Percentiles rank a stretch among this genome's conserved stretches.
phyloP scores from a whole-genome alignment of 2,888 invertebrate species.

The Bombylius discolor region DNA sequence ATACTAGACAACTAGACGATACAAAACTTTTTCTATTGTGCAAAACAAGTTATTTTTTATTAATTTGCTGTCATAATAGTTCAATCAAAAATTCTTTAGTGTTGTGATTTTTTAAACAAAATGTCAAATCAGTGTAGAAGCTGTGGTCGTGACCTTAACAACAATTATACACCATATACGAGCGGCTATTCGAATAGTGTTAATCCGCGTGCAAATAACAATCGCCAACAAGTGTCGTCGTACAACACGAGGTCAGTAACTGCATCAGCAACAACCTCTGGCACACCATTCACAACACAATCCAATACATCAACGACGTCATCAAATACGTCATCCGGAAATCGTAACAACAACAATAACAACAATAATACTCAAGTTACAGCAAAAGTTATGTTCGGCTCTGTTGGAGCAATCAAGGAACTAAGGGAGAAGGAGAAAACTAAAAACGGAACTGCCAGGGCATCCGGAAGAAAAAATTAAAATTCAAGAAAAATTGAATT shows the following conservation, averaged over 20 bases:
- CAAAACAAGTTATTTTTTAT: background rate
- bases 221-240: constrained; percentile 19
- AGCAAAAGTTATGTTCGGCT: constrained; percentile 60
- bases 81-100: too few relatives aligned
- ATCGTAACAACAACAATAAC: background rate
- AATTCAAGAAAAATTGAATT: background rate
- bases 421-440: constrained; percentile 58
- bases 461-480: constrained; percentile 30
- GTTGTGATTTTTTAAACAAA: constrained; percentile 3
- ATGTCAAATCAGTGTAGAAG: constrained; percentile 38
- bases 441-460: constrained; percentile 41
- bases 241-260: constrained; percentile 9
- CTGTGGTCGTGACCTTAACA: constrained; percentile 38
- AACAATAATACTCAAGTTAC: constrained; percentile 42
- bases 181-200: constrained; percentile 32
- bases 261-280: constrained; percentile 4
- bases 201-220: constrained; percentile 24
- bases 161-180: constrained; percentile 36
- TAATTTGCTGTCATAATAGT: too few relatives aligned
- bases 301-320: constrained; percentile 12
- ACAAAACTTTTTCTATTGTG: background rate
- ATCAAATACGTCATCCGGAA: constrained; percentile 6
- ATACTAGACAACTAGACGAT: background rate
- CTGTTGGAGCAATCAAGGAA: constrained; percentile 59
- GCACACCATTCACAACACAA: background rate